Evolutionary conservation across 1,140 invertebrate genomes (phyloP), one percentile per base, ranked within the genome.

Genomic region (Lucilia cuprina): DNA sequence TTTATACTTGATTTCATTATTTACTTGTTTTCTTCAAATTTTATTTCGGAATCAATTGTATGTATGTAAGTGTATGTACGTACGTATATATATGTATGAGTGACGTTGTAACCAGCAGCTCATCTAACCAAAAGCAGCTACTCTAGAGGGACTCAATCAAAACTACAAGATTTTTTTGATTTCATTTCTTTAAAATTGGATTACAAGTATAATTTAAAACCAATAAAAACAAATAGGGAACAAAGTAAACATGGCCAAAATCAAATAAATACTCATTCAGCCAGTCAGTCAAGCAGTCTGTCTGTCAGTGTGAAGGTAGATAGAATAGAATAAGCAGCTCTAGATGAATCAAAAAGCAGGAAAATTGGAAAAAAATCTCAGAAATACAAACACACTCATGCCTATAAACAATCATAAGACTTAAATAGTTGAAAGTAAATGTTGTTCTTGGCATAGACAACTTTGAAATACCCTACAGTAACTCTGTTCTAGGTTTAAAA

Each of bases 181-280:
- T 80, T 80, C 41, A 80, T 80, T 80, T 49, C 47, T 80, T 49
- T 80, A 80, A 80, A 80, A 80, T 80, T 80, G 77, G 77, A 80
- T 80, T 80, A 80, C 77, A 80, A 80, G 77, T 80, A 77, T 77
- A 77, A 77, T 77, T 77, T 77, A 80, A 80, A 80, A 80, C 77
- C 77, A 80, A 80, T 80, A 80, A 80, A 80, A 80, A 80, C 77
- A 80, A 80, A 80, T 80, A 80, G 50, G 77, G 77, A 47, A 50
- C 5, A 80, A 80, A 49, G 77, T 50, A 80, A 80, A 80, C 77
- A 80, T 80, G 77, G 41, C 77, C 77, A 80, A 70, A 80, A 80
- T 80, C 77, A 80, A 80, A 80, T 49, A 80, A 78, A 60, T n/a
- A 41, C 17, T n/a, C 9, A 74, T 25, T 13, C 41, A 12, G 7